Evolutionary conservation across 2,113 vertebrate species (phyloP).

Genomic region (Apteryx mantelli): DNA sequence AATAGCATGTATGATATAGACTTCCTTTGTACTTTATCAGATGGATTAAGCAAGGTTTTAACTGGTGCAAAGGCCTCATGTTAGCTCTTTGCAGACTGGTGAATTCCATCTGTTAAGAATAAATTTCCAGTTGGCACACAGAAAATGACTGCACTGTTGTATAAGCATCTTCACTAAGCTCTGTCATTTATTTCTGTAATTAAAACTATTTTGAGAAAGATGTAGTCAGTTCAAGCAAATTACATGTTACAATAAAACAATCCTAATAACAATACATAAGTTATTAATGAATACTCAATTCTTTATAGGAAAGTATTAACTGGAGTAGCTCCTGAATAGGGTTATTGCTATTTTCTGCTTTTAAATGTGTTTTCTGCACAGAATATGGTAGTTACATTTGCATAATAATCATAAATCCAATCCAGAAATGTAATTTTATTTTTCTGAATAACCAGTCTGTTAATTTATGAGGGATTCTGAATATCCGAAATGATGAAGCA

Average conservation of each 20-base stretch:
- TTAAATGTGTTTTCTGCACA: slow-evolving; percentile 64
- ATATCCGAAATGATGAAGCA: slow-evolving; percentile 27
- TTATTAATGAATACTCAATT: slow-evolving; percentile 75
- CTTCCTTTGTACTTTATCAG: background rate
- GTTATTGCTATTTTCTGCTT: slow-evolving; percentile 60
- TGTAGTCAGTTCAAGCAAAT: slow-evolving; percentile 71
- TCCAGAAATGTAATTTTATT: slow-evolving; percentile 71
- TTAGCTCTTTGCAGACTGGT: slow-evolving; percentile 22
- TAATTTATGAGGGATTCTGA: slow-evolving; percentile 48
- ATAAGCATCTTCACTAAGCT: slow-evolving; percentile 73
- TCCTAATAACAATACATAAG: slow-evolving; percentile 65
- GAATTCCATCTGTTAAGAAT: slow-evolving; percentile 65
- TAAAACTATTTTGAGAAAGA: slow-evolving; percentile 74
- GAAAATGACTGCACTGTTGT: slow-evolving; percentile 72
- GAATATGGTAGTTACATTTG: slow-evolving; percentile 76
- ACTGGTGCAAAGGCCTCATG: background rate
- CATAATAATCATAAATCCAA: slow-evolving; percentile 76
- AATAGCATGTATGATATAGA: background rate
- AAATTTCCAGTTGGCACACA: slow-evolving; percentile 65
- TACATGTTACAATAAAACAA: slow-evolving; percentile 73
- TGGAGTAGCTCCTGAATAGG: slow-evolving; percentile 64
- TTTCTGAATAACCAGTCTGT: slow-evolving; percentile 66
- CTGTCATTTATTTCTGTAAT: slow-evolving; percentile 79
- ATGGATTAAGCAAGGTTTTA: slow-evolving; percentile 37
- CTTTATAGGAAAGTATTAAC: slow-evolving; percentile 66